phyloP scores from a whole-genome alignment of 1,140 invertebrate genomes.

The Maniola jurtina region DNA sequence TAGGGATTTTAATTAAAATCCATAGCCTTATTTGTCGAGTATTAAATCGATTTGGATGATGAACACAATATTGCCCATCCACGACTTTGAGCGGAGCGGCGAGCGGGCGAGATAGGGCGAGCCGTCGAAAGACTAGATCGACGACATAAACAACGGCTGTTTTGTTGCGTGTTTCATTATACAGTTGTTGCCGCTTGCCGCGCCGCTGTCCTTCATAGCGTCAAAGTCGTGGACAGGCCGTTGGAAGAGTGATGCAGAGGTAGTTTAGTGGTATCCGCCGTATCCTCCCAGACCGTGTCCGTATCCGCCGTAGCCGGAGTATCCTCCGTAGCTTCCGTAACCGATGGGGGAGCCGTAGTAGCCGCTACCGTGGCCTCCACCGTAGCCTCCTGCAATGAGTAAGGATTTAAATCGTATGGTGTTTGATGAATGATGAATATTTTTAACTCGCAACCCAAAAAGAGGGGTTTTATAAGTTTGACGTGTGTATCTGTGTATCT shows the following conservation, averaged over 20 bases:
- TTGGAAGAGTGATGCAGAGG: slow-evolving; percentile 4
- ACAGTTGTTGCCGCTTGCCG: too few relatives aligned
- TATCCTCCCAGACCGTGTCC: slow-evolving; percentile 45
- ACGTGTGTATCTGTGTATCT: too few relatives aligned
- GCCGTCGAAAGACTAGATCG: too few relatives aligned
- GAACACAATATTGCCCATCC: slow-evolving; percentile 28
- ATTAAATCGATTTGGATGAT: slow-evolving; percentile 19
- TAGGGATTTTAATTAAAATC: not conserved
- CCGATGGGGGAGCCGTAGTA: slow-evolving; percentile 31
- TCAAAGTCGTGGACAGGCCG: not conserved
- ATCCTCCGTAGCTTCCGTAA: slow-evolving; percentile 34
- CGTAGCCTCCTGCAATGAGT: slow-evolving; percentile 30
- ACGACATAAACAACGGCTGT: too few relatives aligned
- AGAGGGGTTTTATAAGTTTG: too few relatives aligned
- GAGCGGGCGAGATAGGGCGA: too few relatives aligned
- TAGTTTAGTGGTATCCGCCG: slow-evolving; percentile 49
- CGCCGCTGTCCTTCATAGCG: too few relatives aligned
- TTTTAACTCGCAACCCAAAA: too few relatives aligned
- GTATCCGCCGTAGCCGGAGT: slow-evolving; percentile 41
- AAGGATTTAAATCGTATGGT: not conserved
- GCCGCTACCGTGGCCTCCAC: slow-evolving; percentile 28
- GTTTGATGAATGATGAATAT: too few relatives aligned
- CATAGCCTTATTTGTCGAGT: slow-evolving; percentile 17
- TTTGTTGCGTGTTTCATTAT: too few relatives aligned
- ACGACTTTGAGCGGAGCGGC: too few relatives aligned